Evolutionary conservation across 1,140 invertebrate genomes (phyloP), one percentile per base, ranked within the genome.

Genomic region (Megalonaias nervosa): DNA sequence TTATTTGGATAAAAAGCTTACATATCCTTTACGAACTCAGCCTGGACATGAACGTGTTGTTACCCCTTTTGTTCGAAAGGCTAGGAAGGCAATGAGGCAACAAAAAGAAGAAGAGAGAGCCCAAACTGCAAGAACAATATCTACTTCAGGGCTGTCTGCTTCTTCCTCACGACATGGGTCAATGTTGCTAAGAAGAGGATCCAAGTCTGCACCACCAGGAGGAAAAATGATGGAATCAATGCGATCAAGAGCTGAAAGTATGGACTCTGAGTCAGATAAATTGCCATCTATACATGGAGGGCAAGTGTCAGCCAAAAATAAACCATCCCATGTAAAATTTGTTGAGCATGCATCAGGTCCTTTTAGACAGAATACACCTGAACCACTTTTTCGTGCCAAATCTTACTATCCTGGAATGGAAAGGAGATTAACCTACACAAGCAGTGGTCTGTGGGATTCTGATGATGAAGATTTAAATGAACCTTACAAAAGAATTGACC

Each of bases 1-100:
- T 70, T 90, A 89, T 76, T 71, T 89, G 26, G 83, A 88, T 14
- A 87, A 84, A 74, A 84, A 78, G 74, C 76, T 86, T 65, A 77
- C 79, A 57, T 86, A 81, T 69, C 86, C 87, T 15, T 71, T 86
- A 38, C 62, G 86, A 57, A 76, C 75, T 19, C 81, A 81, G 64
- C 76, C 81, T 19, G 74, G 81, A 14, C 83, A 81, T 58, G 85
- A 87, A 66, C 77, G 82, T 56, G 70, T 81, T 79, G 67, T 84
- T 21, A 87, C 86, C 16, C 84, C 87, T 15, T 73, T 80, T 1
- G 83, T 89, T n/a, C 71, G 79, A 15, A 79, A 81, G 71, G 88
- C 88, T 19, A 79, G 86, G 55, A 76, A 85, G 69, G 74, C 80
- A 23, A 73, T 86, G 58, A 70, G 71, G 15, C 64, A 83, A 59